Percentiles rank a stretch among this genome's conserved stretches.
These are phyloP conservation scores for Hylyphantes graminicola DNA, from an alignment of 1,140 invertebrate genomes.

Conservation along the genomic window DNA sequence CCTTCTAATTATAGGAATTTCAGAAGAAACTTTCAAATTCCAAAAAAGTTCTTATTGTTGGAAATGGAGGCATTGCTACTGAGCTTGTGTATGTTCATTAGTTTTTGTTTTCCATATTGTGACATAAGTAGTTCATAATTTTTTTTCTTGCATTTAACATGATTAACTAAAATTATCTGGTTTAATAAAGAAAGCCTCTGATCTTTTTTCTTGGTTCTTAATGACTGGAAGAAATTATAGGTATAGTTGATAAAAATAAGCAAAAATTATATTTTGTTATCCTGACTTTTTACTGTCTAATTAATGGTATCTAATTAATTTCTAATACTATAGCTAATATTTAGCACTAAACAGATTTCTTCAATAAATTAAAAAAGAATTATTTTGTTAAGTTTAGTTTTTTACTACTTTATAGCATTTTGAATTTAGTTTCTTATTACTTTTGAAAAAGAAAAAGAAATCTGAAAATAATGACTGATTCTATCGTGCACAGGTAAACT, in stretches of 20 bases:
- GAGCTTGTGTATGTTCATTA: slow-evolving; percentile 80
- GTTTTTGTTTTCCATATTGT: background rate
- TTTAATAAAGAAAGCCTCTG: background rate
- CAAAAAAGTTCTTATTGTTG: slow-evolving; percentile 83
- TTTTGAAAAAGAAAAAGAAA: too few species aligned
- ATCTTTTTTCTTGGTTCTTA: slow-evolving; percentile 58
- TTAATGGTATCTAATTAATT: too few species aligned
- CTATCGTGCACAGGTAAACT: too few species aligned
- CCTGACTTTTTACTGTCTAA: too few species aligned
- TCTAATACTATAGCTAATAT: too few species aligned
- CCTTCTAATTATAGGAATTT: slow-evolving; percentile 72
- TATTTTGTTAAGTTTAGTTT: too few species aligned
- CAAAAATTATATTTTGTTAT: too few species aligned
- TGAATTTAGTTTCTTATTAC: too few species aligned
- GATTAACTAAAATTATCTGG: too few species aligned
- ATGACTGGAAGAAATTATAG: background rate
- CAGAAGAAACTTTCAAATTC: slow-evolving; percentile 77
- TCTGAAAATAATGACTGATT: too few species aligned
- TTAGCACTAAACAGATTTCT: background rate
- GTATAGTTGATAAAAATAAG: too few species aligned
- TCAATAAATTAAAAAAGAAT: background rate
- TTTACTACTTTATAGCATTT: too few species aligned
- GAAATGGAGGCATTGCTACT: slow-evolving; percentile 98
- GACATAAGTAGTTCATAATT: background rate
- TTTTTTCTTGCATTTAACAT: background rate